A percentile compares a stretch with the other conserved stretches of the same genome.
These are phyloP conservation scores for Rattus rattus DNA, from an alignment of 2,113 vertebrate species.

Conservation along the genomic window DNA sequence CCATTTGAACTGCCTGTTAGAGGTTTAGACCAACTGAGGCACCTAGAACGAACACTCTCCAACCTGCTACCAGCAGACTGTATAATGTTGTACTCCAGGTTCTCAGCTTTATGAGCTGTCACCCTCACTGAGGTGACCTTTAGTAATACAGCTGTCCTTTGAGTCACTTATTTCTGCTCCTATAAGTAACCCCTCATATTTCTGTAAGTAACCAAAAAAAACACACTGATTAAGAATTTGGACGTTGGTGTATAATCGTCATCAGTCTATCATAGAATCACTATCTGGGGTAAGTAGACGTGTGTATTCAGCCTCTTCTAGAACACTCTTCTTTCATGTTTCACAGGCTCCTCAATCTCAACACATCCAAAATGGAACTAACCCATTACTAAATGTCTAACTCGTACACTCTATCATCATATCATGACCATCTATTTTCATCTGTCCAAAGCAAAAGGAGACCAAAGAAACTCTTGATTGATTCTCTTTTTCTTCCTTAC, in stretches of 20 bases:
- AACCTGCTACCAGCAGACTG: not conserved
- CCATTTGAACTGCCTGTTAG: not conserved
- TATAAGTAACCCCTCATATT: not conserved
- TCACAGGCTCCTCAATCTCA: conserved; percentile 8
- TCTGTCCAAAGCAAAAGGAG: not conserved
- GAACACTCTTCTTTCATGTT: not conserved
- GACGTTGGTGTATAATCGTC: not conserved
- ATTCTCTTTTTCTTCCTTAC: not conserved
- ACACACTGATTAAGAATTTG: not conserved
- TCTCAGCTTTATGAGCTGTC: not conserved
- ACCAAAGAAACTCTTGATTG: not conserved
- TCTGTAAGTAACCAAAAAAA: not conserved
- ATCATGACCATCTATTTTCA: not conserved
- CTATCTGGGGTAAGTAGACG: not conserved
- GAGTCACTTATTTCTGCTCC: not conserved
- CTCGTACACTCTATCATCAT: not conserved
- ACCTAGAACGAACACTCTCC: not conserved
- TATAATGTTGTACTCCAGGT: not conserved
- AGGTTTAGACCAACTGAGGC: not conserved
- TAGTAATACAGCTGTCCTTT: not conserved
- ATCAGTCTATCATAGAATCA: not conserved
- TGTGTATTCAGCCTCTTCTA: too few relatives aligned
- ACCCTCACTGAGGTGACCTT: not conserved
- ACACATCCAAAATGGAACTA: not conserved
- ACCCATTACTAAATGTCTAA: not conserved